Evolutionary conservation across 2,888 invertebrate genomes (phyloP).

Genomic region (Lycaena phlaeas): DNA sequence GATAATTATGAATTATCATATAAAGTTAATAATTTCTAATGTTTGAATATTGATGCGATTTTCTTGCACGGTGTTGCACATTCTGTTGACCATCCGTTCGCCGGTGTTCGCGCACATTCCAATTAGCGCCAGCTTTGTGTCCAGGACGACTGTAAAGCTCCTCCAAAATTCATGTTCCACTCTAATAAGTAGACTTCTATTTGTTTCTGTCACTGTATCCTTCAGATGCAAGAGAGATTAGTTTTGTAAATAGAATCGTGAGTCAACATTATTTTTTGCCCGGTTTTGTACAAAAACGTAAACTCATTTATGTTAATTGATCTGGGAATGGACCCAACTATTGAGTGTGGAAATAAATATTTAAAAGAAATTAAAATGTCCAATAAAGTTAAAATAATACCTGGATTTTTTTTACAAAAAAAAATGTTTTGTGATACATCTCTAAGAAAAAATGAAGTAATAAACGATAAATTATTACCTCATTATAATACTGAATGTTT

Average conservation of each 20-base stretch:
- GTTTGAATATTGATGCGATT: background rate
- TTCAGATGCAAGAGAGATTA: background rate
- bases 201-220: background rate
- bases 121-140: conserved; percentile 49
- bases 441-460: no score
- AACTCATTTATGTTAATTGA: background rate
- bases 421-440: no score
- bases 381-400: no score
- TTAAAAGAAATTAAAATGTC: no score
- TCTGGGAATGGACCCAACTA: no score
- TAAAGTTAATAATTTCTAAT: background rate
- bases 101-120: conserved; percentile 36
- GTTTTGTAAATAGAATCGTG: background rate
- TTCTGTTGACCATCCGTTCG: conserved; percentile 37
- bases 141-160: conserved; percentile 27
- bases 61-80: conserved; percentile 23
- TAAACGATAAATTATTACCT: no score
- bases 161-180: conserved; percentile 19
- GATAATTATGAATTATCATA: no score
- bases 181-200: conserved; percentile 21
- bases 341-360: no score
- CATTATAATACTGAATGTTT: no score
- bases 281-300: background rate
- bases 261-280: no score
- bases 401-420: no score